Conservation (phyloP, 2,888 invertebrate species). For the Andrena flavipes region DNA sequence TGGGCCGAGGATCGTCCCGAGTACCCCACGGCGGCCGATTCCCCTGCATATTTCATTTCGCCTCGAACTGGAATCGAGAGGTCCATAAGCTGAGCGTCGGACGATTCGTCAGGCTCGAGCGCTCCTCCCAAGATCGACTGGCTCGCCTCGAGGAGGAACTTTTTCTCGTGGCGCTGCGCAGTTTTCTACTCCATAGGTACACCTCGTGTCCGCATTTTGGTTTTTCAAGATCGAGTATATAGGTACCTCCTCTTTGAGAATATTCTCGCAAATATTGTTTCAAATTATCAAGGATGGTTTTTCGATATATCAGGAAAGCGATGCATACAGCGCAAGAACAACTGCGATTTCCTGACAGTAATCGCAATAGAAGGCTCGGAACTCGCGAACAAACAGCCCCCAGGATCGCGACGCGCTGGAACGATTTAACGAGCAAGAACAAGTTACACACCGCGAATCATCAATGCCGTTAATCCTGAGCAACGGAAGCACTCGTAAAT, state of each 20-base stretch:
- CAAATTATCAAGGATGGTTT: too few relatives aligned
- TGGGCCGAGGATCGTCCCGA: constrained; percentile 71
- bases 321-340: neutral
- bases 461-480: constrained; percentile 2
- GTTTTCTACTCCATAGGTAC: neutral
- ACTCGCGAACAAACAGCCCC: neutral
- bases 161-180: neutral
- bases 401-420: neutral
- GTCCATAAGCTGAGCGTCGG: constrained; percentile 56
- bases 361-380: neutral
- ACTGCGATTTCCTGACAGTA: neutral
- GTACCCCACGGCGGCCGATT: constrained; percentile 61
- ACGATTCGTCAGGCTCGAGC: constrained; percentile 53
- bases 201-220: neutral
- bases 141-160: neutral
- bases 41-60: constrained; percentile 73
- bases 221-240: neutral
- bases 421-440: neutral
- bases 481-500: constrained; percentile 13
- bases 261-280: too few relatives aligned
- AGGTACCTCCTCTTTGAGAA: too few relatives aligned
- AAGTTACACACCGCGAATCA: neutral
- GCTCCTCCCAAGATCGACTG: constrained; percentile 33
- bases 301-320: neutral
- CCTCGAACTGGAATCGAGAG: constrained; percentile 67